Base-by-base conservation (phyloP, 2,797 vertebrate species). In the Erpetoichthys calabaricus region DNA sequence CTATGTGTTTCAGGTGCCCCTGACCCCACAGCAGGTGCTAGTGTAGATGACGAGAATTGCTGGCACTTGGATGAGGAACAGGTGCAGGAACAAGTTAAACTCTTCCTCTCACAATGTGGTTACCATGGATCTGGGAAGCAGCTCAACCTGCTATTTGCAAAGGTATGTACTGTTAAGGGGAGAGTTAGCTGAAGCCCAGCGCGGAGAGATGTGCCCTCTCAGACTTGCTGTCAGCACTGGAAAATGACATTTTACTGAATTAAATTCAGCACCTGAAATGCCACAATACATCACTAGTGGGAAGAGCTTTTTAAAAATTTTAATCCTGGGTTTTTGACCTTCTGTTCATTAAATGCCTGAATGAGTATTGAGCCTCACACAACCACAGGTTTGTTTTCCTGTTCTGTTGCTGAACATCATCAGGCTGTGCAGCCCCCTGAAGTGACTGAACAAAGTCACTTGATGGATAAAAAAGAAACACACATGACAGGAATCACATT, bases 41-140 rank as follows among this genome's bases (percentile, higher is more conserved):
- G 92, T 61, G 89, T 95, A 75, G 93, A 97, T 59, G 94, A 97
- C 56, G 94, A 96, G 75, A 97, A 96, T 73, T 96, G 94, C 73
- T 97, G 94, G 94, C 93, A 97, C 78, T 79, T 97, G 78, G 94
- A 97, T 65, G 94, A 97, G 77, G 93, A 97, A 67, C 94, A 97
- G 67, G 94, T 97, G 65, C 92, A 92, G 79, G 93, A 97, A 65
- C 94, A 97, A 79, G 94, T 97, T 75, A 97, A 97, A 74, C 84
- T 94, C 65, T 97, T 97, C 67, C 91, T 97, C 50, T 96, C 93
- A 62, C 94, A 97, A 77, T 90, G 93, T 3, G 94, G 94, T 60
- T 94, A 97, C 84, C 92, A 97, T 44, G 93, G 94, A 79, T 94
- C 91, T 64, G 93, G 93, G 66, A 95, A 94, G 76, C 93, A 97